These are phyloP conservation scores for Hormiphora californensis DNA, from an alignment of 37 sponge, comb jelly and placozoan species.

Conservation along the genomic window DNA sequence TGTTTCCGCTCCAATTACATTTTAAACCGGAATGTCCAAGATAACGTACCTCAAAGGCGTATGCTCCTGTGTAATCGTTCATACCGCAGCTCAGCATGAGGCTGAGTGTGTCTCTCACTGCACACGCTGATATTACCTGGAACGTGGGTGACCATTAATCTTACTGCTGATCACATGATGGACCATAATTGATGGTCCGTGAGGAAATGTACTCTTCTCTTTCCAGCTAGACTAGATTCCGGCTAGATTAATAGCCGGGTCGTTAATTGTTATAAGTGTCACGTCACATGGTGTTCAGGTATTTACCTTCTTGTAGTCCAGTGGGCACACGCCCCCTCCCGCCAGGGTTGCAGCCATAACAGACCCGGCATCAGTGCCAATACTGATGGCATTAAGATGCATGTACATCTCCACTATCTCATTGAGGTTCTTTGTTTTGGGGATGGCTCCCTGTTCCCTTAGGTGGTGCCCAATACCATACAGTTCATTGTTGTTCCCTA, in stretches of 20 bases:
- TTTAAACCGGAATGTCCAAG: too few relatives aligned
- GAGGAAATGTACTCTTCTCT: too few relatives aligned
- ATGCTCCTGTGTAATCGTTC: constrained; percentile 78
- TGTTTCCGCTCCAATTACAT: too few relatives aligned
- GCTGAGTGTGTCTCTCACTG: constrained; percentile 65
- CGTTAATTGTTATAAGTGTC: too few relatives aligned
- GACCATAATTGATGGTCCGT: too few relatives aligned
- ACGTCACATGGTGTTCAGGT: too few relatives aligned
- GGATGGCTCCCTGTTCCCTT: background rate
- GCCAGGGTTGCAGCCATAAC: constrained; percentile 84
- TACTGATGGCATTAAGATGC: background rate
- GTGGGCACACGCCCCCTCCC: constrained; percentile 73
- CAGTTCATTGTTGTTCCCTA: background rate
- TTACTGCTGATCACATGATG: too few relatives aligned
- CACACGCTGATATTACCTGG: constrained; percentile 5
- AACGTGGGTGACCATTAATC: too few relatives aligned
- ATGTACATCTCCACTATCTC: background rate
- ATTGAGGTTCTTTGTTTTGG: background rate
- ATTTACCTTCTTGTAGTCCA: constrained; percentile 59
- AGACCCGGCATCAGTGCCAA: constrained; percentile 56
- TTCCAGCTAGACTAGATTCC: too few relatives aligned
- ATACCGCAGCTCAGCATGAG: constrained; percentile 84
- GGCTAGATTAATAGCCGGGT: too few relatives aligned
- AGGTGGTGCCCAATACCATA: background rate
- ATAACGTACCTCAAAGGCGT: constrained; percentile 70